phyloP scores from a whole-genome alignment of 2,888 invertebrate genomes.

The Andrena minutula region DNA sequence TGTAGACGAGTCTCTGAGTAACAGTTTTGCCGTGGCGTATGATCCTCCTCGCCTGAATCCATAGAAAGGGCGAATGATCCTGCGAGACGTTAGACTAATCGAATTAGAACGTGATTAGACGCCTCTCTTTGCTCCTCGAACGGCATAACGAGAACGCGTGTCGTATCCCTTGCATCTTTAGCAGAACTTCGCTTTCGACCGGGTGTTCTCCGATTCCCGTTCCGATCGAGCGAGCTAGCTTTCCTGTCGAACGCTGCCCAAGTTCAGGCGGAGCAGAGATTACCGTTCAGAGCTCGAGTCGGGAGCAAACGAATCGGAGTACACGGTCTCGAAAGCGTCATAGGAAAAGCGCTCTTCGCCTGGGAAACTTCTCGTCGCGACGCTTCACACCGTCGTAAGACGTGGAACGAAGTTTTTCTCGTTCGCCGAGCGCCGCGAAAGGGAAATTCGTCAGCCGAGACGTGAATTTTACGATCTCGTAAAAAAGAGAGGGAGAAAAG shows the following conservation, averaged over 20 bases:
- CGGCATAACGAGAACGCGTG: conserved; percentile 3
- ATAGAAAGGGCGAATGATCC: conserved; percentile 50
- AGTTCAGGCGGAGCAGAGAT: background rate
- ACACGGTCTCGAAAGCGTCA: conserved; percentile 11
- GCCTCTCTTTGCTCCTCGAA: conserved; percentile 4
- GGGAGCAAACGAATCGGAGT: conserved; percentile 28
- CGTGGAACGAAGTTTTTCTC: conserved; percentile 13
- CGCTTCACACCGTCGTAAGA: background rate
- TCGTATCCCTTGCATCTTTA: conserved; percentile 11
- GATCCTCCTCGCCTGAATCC: conserved; percentile 34
- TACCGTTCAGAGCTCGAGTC: background rate
- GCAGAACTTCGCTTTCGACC: background rate
- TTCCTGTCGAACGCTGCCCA: background rate
- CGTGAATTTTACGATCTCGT: conserved; percentile 4
- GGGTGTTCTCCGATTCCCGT: conserved; percentile 4
- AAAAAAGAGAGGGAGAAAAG: background rate
- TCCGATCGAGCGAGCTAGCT: background rate
- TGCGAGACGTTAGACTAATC: conserved; percentile 34
- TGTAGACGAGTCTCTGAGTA: conserved; percentile 59
- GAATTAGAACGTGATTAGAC: conserved; percentile 33
- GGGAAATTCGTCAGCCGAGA: conserved; percentile 17
- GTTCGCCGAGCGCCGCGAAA: conserved; percentile 25
- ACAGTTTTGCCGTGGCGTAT: conserved; percentile 53
- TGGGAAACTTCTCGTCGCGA: conserved; percentile 40
- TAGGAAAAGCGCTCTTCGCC: conserved; percentile 17